Percentiles rank a stretch among this genome's conserved stretches.
Conservation (phyloP, 2,888 invertebrate genomes). For the Pseudococcus jackbeardsleyi region DNA sequence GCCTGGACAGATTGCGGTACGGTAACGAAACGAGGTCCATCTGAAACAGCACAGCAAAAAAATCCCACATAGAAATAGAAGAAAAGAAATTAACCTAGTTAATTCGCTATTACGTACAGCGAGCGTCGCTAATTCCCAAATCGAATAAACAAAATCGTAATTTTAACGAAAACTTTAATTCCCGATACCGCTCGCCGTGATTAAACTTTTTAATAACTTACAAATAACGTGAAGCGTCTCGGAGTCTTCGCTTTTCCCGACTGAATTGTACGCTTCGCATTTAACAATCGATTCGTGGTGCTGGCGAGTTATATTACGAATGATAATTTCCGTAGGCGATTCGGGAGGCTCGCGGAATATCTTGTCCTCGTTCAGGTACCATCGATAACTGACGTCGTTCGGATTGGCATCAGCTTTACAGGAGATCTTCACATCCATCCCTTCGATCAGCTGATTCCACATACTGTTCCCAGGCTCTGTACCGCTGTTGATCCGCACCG, state of each 20-base stretch:
- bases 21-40: conserved; percentile 85
- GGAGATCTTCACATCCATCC: conserved; percentile 81
- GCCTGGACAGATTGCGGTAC: conserved; percentile 86
- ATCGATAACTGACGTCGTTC: conserved; percentile 84
- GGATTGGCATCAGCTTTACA: conserved; percentile 95
- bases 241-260: conserved; percentile 90
- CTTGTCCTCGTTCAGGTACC: conserved; percentile 86
- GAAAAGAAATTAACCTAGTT: neutral
- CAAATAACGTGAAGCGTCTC: conserved; percentile 91
- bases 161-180: conserved; percentile 24
- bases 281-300: conserved; percentile 89
- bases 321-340: conserved; percentile 80
- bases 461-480: conserved; percentile 70
- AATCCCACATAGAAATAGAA: neutral
- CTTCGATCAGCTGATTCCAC: conserved; percentile 74
- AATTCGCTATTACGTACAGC: neutral
- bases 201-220: conserved; percentile 74
- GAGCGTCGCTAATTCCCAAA: conserved; percentile 3
- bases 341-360: conserved; percentile 79
- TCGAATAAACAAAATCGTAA: neutral
- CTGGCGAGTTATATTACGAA: conserved; percentile 84
- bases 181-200: conserved; percentile 6
- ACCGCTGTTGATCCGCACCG: conserved; percentile 76
- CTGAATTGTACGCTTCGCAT: conserved; percentile 91
- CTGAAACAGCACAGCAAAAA: conserved; percentile 71